Evolutionary conservation across 2,888 invertebrate genomes (phyloP), one percentile per base, ranked within the genome.

Genomic region (Synanthedon tipuliformis): DNA sequence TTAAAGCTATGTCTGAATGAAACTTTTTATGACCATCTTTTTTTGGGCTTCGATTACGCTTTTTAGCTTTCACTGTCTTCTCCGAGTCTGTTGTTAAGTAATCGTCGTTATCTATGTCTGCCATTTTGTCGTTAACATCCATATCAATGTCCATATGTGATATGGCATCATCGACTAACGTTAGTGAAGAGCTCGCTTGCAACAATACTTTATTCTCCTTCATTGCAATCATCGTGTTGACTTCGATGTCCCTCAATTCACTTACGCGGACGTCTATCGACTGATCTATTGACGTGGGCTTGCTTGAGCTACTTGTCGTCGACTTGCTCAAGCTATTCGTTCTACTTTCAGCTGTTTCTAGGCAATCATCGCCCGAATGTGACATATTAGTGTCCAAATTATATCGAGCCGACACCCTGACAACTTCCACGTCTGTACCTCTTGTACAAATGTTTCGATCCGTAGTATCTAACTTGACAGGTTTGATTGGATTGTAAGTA

Each of bases 151-250:
- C 50, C n/a, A 27, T 60, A 8, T 57, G 57, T 0, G 54, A 52
- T 2, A 69, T 13, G 0, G 68, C 63, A 5, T 81, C 80, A n/a
- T 85, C 81, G 0, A 83, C 80, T 13, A 85, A 53, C 0, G 81
- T 85, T 0, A 85, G 58, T 0, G 82, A 80, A 0, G 86, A 84
- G 51, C 69, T 73, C 0, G 63, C 59, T 51, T 75, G 71, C 0
- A 84, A 55, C 5, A 86, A 56, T 12, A 79, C 77, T 40, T 65
- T 73, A 48, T 80, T 81, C 0, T 55, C 64, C 59, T 78, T 81
- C 85, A 86, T 85, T 3, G 63, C 68, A 50, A 86, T 82, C 0
- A 71, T 13, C 0, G 85, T 84, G 53, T 85, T 85, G 0, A 71
- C 70, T 63, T 79, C 71, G 0, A 57, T 67, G 27, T 78, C 68